Percentiles rank a stretch among this genome's conserved stretches.
Conservation (phyloP, 2,888 invertebrate species). For the Drosophila testacea region DNA sequence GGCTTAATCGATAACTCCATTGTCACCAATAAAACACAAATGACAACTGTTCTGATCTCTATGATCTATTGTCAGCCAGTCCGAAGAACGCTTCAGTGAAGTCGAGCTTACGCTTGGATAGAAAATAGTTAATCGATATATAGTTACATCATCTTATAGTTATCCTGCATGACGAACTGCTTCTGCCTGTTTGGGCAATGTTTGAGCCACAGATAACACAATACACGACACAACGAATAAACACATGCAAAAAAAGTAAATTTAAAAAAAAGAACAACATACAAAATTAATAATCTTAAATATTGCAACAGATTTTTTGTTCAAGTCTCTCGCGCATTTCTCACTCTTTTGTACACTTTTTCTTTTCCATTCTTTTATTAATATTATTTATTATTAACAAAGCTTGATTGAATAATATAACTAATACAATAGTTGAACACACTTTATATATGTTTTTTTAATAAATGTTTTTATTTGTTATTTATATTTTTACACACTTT, state of each 20-base stretch:
- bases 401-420: too few relatives aligned
- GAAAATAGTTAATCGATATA: conserved; percentile 16
- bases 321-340: background rate
- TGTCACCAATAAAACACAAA: background rate
- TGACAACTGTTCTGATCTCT: too few relatives aligned
- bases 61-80: background rate
- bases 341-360: background rate
- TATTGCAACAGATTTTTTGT: background rate
- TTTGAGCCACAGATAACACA: conserved; percentile 10
- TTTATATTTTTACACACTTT: too few relatives aligned
- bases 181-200: conserved; percentile 69
- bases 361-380: too few relatives aligned
- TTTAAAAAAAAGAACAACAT: conserved; percentile 5
- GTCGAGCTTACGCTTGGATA: conserved; percentile 2
- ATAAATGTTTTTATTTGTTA: too few relatives aligned
- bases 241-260: conserved; percentile 38
- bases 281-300: conserved; percentile 8
- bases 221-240: conserved; percentile 15
- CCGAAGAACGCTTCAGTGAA: conserved; percentile 1
- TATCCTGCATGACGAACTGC: conserved; percentile 82
- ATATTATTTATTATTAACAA: background rate
- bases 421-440: too few relatives aligned
- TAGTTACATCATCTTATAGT: conserved; percentile 81
- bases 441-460: too few relatives aligned
- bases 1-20: background rate